These are phyloP conservation scores for Euzetes globulus DNA, from an alignment of 2,888 invertebrate genomes.

Conservation along the genomic window DNA sequence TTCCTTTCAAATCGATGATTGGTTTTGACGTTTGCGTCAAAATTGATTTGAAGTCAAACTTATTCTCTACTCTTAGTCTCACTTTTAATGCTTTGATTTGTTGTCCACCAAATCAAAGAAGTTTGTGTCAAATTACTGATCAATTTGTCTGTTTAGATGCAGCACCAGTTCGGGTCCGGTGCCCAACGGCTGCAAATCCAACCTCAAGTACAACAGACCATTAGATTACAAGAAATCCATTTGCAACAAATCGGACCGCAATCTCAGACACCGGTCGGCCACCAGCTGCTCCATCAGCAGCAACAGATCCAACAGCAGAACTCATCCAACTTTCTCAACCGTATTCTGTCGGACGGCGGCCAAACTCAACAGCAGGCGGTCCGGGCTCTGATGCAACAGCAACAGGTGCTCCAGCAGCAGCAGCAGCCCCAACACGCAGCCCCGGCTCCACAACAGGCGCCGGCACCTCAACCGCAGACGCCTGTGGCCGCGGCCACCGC, in stretches of 20 bases:
- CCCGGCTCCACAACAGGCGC: constrained; percentile 21
- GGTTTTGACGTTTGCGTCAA: background rate
- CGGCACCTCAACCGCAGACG: constrained; percentile 17
- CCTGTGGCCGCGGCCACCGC: too few relatives aligned
- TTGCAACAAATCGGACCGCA: constrained; percentile 13
- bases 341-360: background rate
- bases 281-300: constrained; percentile 23
- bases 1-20: background rate
- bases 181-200: constrained; percentile 7
- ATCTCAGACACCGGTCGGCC: constrained; percentile 7
- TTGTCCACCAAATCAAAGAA: too few relatives aligned
- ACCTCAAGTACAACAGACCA: constrained; percentile 26
- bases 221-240: constrained; percentile 12
- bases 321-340: background rate
- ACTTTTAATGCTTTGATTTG: too few relatives aligned
- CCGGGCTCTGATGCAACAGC: background rate
- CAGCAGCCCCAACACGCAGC: constrained; percentile 17
- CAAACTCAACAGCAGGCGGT: background rate
- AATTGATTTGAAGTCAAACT: background rate
- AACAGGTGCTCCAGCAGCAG: constrained; percentile 1
- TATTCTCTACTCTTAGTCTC: background rate
- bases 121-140: too few relatives aligned
- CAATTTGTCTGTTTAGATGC: background rate
- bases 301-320: constrained; percentile 24
- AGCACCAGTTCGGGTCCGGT: background rate